phyloP scores from a whole-genome alignment of 1,140 invertebrate genomes.

The Drosophila sp. region DNA sequence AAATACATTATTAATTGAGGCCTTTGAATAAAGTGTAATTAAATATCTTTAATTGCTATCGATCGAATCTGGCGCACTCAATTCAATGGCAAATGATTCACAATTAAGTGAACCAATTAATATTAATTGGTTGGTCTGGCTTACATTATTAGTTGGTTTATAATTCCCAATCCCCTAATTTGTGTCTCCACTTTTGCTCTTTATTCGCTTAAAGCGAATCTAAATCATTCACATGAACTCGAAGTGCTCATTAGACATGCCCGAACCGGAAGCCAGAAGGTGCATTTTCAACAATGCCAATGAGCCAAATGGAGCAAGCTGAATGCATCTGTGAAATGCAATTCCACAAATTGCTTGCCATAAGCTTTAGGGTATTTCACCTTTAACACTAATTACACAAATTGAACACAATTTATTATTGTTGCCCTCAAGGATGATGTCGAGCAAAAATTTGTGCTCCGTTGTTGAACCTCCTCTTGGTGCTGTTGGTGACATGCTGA shows the following conservation, averaged over 20 bases:
- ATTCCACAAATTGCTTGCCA: slow-evolving; percentile 47
- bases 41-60: slow-evolving; percentile 1
- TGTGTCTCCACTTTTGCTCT: background rate
- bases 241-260: background rate
- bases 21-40: background rate
- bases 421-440: slow-evolving; percentile 18
- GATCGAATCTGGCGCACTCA: background rate
- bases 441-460: slow-evolving; percentile 3
- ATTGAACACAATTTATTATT: slow-evolving; percentile 75
- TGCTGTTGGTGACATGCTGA: slow-evolving; percentile 38
- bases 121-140: background rate
- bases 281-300: slow-evolving; percentile 11
- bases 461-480: slow-evolving; percentile 16
- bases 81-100: background rate
- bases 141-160: background rate
- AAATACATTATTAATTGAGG: background rate
- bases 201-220: background rate
- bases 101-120: background rate
- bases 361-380: slow-evolving; percentile 8
- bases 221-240: background rate
- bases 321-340: slow-evolving; percentile 34
- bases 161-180: background rate
- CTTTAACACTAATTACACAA: slow-evolving; percentile 71
- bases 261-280: background rate
- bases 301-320: background rate